These are phyloP conservation scores for Pseudachorutes palmiensis DNA, from an alignment of 1,140 invertebrate genomes.

Conservation along the genomic window DNA sequence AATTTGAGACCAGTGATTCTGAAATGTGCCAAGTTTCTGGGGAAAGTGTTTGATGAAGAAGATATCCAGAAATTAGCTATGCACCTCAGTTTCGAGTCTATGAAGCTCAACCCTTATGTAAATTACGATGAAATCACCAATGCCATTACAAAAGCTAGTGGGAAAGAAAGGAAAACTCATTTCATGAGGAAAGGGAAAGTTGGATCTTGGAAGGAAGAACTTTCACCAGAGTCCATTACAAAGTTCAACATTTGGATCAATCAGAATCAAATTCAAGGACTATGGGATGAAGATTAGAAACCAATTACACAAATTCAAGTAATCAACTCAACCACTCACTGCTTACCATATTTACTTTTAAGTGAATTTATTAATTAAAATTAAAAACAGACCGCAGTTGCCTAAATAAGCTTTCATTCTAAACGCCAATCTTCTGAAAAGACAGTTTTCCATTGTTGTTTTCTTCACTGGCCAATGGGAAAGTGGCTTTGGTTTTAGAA, in stretches of 20 bases:
- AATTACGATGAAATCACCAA: constrained; percentile 46
- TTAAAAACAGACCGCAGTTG: no score
- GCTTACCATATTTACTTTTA: no score
- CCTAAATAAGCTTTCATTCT: no score
- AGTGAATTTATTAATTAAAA: no score
- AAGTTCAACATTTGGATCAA: constrained; percentile 35
- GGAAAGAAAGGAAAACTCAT: constrained; percentile 22
- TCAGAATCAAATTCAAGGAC: constrained; percentile 27
- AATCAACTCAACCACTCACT: no score
- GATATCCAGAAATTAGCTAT: constrained; percentile 58
- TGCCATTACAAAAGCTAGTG: constrained; percentile 14
- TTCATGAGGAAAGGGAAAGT: constrained; percentile 38
- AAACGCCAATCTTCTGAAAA: no score
- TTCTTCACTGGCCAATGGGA: no score
- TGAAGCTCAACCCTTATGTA: constrained; percentile 69
- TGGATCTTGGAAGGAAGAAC: constrained; percentile 35
- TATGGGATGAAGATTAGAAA: constrained; percentile 4
- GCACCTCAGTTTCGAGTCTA: constrained; percentile 67
- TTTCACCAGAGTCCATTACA: constrained; percentile 50
- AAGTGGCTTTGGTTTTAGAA: no score
- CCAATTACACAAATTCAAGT: no score
- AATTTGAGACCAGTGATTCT: constrained; percentile 55
- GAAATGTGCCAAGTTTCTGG: constrained; percentile 63
- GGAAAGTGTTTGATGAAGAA: constrained; percentile 55
- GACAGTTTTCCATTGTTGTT: no score